Conservation (phyloP, 2,113 vertebrate species). For the Grus americana region DNA sequence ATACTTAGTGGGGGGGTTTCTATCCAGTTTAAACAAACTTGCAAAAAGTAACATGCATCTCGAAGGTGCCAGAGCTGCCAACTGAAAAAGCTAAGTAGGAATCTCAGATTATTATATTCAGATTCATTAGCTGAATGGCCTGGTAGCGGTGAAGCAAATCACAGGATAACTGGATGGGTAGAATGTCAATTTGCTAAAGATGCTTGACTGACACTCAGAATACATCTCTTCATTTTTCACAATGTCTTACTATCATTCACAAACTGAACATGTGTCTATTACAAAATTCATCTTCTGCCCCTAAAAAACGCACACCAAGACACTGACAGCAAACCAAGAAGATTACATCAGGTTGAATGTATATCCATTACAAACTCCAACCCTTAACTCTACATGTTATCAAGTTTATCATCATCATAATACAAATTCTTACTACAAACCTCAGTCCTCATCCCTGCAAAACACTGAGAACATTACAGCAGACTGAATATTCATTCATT, state of each 20-base stretch:
- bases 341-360: background rate
- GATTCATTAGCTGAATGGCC: background rate
- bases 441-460: background rate
- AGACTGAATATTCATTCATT: background rate
- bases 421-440: background rate
- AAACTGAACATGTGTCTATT: background rate
- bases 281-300: background rate
- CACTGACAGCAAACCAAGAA: background rate
- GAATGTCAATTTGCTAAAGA: background rate
- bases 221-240: background rate
- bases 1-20: background rate
- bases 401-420: background rate
- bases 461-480: rapidly evolving
- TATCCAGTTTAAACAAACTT: background rate
- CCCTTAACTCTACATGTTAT: background rate
- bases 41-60: background rate
- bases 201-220: background rate
- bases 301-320: background rate
- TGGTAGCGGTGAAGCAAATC: background rate
- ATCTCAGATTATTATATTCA: background rate
- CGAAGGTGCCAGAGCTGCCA: background rate
- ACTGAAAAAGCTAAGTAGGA: background rate
- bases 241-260: background rate
- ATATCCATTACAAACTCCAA: background rate
- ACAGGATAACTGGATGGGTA: background rate